Base-by-base conservation (phyloP, 2,888 invertebrate genomes). In the Strigamia maritima region DNA sequence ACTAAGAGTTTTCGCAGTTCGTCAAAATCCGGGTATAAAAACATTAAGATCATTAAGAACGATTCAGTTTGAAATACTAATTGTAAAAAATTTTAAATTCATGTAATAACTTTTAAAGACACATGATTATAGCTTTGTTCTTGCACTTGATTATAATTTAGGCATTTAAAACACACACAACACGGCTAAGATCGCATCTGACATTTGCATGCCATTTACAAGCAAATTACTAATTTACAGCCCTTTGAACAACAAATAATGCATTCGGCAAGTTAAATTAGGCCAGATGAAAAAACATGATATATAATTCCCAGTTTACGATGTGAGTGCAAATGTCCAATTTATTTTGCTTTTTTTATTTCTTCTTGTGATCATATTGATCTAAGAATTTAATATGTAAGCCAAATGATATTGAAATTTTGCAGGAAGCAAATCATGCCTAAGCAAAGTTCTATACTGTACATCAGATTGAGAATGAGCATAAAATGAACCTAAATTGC, bases 191-290 rank as follows among this genome's bases (percentile, higher is more conserved):
- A 70, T 70, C 70, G 70, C 70, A 70, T 70, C 70, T 70, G 70
- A 70, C 70, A 70, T 70, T 70, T 70, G 70, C 70, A 70, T 70
- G 70, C 70, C 70, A 70, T 70, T 70, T 70, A 70, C 70, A 70
- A 26, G 26, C 28, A 12, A 2, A 70, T 70, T 14, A 28, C 16
- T 14, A 70, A 70, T 28, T 28, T 70, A 70, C 26, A 26, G 28
- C 70, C 26, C 28, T 16, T 70, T 70, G 28, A 70, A 28, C 70
- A 70, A 70, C 70, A 28, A 70, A 70, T 70, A 70, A 70, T 70
- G 70, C 70, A 70, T 28, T n/a, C 28, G 10, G 28, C 26, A 54
- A 28, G 24, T n/a, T 24, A 28, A 70, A 70, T 70, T 70, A 70
- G 28, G 28, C 70, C 28, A 14, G 70, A 26, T 28, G 70, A 28